Conservation (phyloP, 2,797 vertebrate species). For the Labeo calbasu region DNA sequence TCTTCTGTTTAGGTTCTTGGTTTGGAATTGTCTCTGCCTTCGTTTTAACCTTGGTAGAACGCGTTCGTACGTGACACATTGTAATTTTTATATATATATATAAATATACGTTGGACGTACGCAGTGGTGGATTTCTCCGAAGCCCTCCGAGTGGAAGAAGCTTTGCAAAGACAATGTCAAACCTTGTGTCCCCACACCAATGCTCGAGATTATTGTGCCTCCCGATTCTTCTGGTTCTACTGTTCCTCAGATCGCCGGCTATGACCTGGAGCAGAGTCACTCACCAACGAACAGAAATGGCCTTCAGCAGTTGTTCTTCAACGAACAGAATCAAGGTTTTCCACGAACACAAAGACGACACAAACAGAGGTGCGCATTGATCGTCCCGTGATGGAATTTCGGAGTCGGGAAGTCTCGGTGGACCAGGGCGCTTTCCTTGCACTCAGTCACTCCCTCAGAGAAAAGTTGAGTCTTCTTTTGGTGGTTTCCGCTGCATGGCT, state of each 20-base stretch:
- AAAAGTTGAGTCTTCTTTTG: constrained; percentile 53
- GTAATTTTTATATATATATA: constrained; percentile 41
- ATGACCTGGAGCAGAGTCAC: constrained; percentile 58
- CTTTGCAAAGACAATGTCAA: constrained; percentile 58
- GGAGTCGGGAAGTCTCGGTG: constrained; percentile 17
- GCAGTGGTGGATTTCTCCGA: constrained; percentile 40
- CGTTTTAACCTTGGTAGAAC: constrained; percentile 37
- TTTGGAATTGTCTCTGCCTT: constrained; percentile 61
- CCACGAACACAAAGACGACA: constrained; percentile 51
- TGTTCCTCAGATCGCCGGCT: constrained; percentile 57
- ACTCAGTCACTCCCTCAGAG: constrained; percentile 48
- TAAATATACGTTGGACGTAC: constrained; percentile 36
- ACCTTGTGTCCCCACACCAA: constrained; percentile 60
- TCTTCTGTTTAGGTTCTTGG: constrained; percentile 72
- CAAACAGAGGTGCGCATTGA: constrained; percentile 53
- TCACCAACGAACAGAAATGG: constrained; percentile 56
- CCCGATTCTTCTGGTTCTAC: constrained; percentile 58
- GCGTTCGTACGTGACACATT: constrained; percentile 33
- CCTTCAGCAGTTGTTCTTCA: constrained; percentile 62
- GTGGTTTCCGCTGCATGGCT: constrained; percentile 44
- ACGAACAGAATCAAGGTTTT: constrained; percentile 59
- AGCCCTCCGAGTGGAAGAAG: constrained; percentile 47
- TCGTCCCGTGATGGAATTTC: constrained; percentile 33
- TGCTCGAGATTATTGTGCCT: constrained; percentile 65
- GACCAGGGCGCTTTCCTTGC: constrained; percentile 31